phyloP scores from a whole-genome alignment of 64 coral and sea anemone species.

The Montipora cactus region DNA sequence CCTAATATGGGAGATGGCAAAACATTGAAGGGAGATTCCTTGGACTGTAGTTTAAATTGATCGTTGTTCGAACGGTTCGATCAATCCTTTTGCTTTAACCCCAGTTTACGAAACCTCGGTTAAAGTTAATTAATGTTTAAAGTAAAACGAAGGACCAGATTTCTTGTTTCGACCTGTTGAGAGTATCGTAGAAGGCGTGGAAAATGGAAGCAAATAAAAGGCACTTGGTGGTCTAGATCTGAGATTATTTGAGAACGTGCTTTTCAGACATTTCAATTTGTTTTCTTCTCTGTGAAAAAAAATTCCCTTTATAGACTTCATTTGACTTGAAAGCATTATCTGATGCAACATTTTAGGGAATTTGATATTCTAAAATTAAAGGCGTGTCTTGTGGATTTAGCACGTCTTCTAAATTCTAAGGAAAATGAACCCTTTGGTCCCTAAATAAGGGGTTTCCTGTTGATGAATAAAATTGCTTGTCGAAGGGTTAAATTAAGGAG shows the following conservation, averaged over 20 bases:
- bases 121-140: neutral
- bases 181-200: no score
- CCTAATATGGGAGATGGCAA: slow-evolving; percentile 70
- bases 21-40: slow-evolving; percentile 72
- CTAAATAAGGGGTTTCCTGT: no score
- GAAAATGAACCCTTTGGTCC: no score
- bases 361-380: slow-evolving; percentile 7
- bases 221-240: no score
- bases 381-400: neutral
- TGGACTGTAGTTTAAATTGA: neutral
- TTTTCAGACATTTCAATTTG: no score
- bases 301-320: no score
- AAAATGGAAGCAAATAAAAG: no score
- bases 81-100: neutral
- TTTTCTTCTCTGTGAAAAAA: no score
- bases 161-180: neutral
- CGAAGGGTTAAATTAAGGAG: no score
- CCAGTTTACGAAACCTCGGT: neutral
- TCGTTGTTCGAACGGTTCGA: neutral
- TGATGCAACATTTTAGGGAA: slow-evolving; percentile 11
- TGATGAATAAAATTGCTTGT: no score
- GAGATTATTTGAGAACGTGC: no score
- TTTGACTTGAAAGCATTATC: neutral
- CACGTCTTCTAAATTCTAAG: no score
- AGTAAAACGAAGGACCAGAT: neutral